Percentiles rank a stretch among this genome's conserved stretches.
Conservation (phyloP, 2,797 vertebrate species). For the Parauchenoglanis ngamensis region DNA sequence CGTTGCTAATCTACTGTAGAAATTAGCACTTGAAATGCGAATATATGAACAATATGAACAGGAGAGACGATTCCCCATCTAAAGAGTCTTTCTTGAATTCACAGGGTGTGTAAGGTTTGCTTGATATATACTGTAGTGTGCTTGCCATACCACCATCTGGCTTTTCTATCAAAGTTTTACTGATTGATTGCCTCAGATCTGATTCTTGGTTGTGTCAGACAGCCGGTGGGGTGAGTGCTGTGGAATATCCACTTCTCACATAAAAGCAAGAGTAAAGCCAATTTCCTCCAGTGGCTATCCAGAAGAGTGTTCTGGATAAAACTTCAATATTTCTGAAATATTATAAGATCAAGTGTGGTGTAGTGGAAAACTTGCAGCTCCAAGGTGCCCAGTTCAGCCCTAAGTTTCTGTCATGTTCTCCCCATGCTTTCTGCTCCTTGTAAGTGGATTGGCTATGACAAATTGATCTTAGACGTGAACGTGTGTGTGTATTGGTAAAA, state of each 20-base stretch:
- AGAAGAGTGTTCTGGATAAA: neutral
- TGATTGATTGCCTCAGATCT: slow-evolving; percentile 52
- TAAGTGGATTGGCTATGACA: neutral
- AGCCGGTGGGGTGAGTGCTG: slow-evolving; percentile 31
- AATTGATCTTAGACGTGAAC: neutral
- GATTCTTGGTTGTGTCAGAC: slow-evolving; percentile 57
- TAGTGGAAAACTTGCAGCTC: neutral
- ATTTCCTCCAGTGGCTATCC: slow-evolving; percentile 11
- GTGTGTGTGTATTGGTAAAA: neutral
- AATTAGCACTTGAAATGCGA: slow-evolving; percentile 22
- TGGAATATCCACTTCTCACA: slow-evolving; percentile 37
- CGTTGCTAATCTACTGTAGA: slow-evolving; percentile 11
- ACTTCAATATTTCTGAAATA: slow-evolving; percentile 6
- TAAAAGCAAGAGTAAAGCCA: slow-evolving; percentile 37
- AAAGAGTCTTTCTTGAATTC: slow-evolving; percentile 25
- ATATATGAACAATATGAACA: neutral
- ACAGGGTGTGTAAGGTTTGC: slow-evolving; percentile 31
- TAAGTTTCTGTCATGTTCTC: neutral
- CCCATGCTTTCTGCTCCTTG: neutral
- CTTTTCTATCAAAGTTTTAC: slow-evolving; percentile 54
- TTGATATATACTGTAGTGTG: slow-evolving; percentile 17
- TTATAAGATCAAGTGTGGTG: neutral
- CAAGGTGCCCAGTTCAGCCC: neutral
- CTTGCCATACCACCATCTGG: slow-evolving; percentile 22
- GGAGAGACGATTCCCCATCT: slow-evolving; percentile 18